Base-by-base conservation (phyloP, 1,140 invertebrate species). In the Meloidogyne floridensis region DNA sequence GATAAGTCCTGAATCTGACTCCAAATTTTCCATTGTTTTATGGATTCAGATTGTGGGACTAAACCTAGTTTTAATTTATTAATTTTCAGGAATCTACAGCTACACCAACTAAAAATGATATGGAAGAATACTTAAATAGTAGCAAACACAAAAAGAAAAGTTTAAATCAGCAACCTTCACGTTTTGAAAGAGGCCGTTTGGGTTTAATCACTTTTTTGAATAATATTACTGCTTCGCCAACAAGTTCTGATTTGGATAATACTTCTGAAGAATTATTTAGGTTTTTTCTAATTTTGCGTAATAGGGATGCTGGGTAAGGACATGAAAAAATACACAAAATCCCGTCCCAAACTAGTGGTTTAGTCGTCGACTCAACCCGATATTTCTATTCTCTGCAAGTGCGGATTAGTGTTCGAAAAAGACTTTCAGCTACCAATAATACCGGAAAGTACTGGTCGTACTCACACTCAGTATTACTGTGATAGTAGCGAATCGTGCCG, bases 181-280 rank as follows among this genome's bases (percentile, higher is more conserved):
- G 65, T 4, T 32, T 79, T 32, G 18, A 79, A 51, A 18, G 77
- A 32, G 75, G 72, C 75, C 72, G 72, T 8, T 71, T 53, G 13
- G 72, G 80, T n/a, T 20, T 80, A 69, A 80, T 80, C 0, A 51
- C 80, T 11, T 80, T 80, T n/a, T 71, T 80, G n/a, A 80, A 80
- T 59, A 80, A 80, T 51, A 80, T 80, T 20, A 80, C 77, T 32
- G 77, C 72, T 6, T 71, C 72, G 10, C 20, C 80, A n/a, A 69
- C 72, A 20, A 59, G 80, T 54, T 20, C 74, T 53, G 74, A 59
- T 9, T 53, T 59, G 43, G 18, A 32, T 3, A 32, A 59, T 75
- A 20, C 59, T 75, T 75, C 59, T 7, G 74, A 59, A 59, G 18
- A 32, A 75, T 75, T 32, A 42, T 53, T 56, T 47, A 47, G 74